Evolutionary conservation across 1,140 invertebrate genomes (phyloP).

Genomic region (Matsumurasca onukii): DNA sequence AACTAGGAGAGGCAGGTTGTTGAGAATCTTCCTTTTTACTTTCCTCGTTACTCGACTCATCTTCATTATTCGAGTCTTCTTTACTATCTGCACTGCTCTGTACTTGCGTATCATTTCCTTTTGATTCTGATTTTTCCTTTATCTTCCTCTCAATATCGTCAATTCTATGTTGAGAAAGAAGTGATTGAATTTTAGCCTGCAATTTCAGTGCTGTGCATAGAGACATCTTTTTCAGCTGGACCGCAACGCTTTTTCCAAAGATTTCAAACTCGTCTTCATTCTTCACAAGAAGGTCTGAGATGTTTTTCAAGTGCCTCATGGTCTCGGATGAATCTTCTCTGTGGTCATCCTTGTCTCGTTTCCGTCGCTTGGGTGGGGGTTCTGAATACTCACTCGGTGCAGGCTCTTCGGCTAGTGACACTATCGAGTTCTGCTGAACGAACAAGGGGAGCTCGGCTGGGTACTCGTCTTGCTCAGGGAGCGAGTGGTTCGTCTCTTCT

Average conservation of each 20-base stretch:
- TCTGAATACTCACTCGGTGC: not conserved
- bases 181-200: conserved; percentile 36
- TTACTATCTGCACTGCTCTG: not conserved
- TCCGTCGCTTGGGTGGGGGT: not conserved
- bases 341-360: not conserved
- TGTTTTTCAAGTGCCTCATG: conserved; percentile 15
- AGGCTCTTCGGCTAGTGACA: not conserved
- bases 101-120: not conserved
- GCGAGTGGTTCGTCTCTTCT: conserved; percentile 17
- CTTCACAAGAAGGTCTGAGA: not conserved
- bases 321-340: not conserved
- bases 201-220: conserved; percentile 34
- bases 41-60: not conserved
- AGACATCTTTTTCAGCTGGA: conserved; percentile 38
- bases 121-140: not conserved
- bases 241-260: conserved; percentile 37
- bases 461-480: conserved; percentile 14
- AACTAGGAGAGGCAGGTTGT: not conserved
- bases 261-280: conserved; percentile 36
- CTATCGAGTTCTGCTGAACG: conserved; percentile 12
- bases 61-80: no score
- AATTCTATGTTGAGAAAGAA: conserved; percentile 36
- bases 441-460: conserved; percentile 12
- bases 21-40: not conserved
- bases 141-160: conserved; percentile 18